Evolutionary conservation across 2,888 invertebrate species (phyloP), one percentile per base, ranked within the genome.

Genomic region (Cataglyphis albicans): DNA sequence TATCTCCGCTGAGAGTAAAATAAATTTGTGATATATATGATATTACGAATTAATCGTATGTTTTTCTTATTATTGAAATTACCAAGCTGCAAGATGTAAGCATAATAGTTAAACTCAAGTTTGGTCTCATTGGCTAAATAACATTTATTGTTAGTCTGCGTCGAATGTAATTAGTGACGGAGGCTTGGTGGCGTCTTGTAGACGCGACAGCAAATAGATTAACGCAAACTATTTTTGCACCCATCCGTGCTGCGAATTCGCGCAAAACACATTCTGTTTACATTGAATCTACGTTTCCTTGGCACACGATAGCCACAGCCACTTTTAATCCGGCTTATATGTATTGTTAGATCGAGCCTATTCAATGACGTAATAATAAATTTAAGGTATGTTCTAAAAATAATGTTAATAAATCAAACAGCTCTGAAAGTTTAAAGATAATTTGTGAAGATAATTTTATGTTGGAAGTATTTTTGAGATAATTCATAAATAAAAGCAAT

Each of bases 301-400:
- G 73, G 78, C 78, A 59, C 74, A 61, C 10, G 59, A 70, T 78
- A 59, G 41, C 15, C 57, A 59, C 57, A 57, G 12, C 59, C 70
- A 59, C 21, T 38, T 70, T 15, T 61, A 61, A 73, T 59, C 44
- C 59, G 72, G 18, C 25, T 15, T 52, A n/a, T 52, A n/a, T 38
- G 32, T 80, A 80, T 80, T 80, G 78, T 80, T 61, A 73, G 78
- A 72, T 72, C 35, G 18, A 78, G 44, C 9, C 35, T 80, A 80
- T 18, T 35, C 73, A 32, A 25, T 18, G 12, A 25, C 29, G 41
- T 9, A 21, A 7, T 38, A 21, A 25, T 64, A 18, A 48, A 78
- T 0, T 32, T 21, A 63, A 52, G 38, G 4, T 15, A 15, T n/a
- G 7, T 12, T 6, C 18, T 67, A 29, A 55, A 63, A 64, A 75